Conservation (phyloP, 2,797 vertebrate genomes). For the Gouania willdenowi region DNA sequence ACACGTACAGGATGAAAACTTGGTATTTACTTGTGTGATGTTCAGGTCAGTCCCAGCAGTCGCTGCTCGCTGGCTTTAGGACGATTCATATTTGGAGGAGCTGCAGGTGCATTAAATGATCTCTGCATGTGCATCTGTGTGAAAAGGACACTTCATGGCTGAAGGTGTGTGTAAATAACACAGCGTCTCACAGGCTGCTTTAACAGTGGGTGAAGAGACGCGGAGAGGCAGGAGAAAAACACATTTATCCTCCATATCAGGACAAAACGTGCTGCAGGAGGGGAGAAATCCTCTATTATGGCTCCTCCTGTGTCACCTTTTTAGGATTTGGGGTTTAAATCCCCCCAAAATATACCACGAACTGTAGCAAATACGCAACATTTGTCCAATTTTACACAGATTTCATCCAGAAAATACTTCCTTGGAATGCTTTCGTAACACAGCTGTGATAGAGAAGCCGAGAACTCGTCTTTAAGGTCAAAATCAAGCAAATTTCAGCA, state of each 20-base stretch:
- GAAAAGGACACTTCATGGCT: constrained; percentile 44
- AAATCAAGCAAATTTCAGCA: no score
- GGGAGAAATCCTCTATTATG: constrained; percentile 61
- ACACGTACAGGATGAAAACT: no score
- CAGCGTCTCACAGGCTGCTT: constrained; percentile 52
- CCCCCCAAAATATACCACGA: no score
- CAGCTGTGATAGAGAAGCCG: no score
- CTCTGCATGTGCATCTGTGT: constrained; percentile 6
- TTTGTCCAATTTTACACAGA: no score
- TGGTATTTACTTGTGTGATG: no score
- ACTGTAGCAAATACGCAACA: no score
- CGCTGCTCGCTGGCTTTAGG: constrained; percentile 29
- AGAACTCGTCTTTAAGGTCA: no score
- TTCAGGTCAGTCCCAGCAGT: no score
- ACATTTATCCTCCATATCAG: constrained; percentile 67
- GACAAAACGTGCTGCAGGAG: constrained; percentile 61
- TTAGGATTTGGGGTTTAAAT: constrained; percentile 46
- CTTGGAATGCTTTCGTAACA: no score
- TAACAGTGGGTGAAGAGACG: constrained; percentile 60
- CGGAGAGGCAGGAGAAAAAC: constrained; percentile 40
- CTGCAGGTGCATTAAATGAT: constrained; percentile 11
- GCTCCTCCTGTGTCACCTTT: constrained; percentile 14
- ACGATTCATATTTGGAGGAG: constrained; percentile 38
- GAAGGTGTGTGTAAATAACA: constrained; percentile 65
- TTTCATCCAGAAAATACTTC: no score